A percentile compares a stretch with the other conserved stretches of the same genome.
Conservation (phyloP, 1,140 invertebrate species). For the Ostrea edulis region DNA sequence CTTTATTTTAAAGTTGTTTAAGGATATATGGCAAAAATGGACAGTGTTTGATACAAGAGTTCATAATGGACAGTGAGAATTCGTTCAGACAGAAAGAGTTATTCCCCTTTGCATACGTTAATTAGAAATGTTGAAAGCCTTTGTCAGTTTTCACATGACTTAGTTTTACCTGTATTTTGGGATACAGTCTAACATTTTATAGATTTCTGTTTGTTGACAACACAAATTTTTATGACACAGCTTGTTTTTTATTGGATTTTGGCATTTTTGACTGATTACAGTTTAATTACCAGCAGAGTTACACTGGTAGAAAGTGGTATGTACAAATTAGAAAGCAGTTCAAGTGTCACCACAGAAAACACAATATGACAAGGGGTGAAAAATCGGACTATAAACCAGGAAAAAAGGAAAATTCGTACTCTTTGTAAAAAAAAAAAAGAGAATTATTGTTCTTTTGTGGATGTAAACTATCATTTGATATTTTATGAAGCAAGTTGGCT, state of each 20-base stretch:
- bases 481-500: too few relatives aligned
- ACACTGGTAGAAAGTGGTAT: background rate
- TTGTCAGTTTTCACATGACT: too few relatives aligned
- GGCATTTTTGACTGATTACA: slow-evolving; percentile 6
- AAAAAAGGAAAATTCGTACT: slow-evolving; percentile 3
- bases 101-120: background rate
- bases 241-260: slow-evolving; percentile 17
- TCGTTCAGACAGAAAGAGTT: background rate
- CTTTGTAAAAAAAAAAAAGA: background rate
- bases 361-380: slow-evolving; percentile 1
- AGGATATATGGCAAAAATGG: too few relatives aligned
- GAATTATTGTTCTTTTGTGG: too few relatives aligned
- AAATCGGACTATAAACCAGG: background rate
- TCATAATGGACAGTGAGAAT: too few relatives aligned
- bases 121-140: too few relatives aligned
- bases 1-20: too few relatives aligned
- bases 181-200: too few relatives aligned
- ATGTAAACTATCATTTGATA: too few relatives aligned
- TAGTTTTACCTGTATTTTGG: too few relatives aligned
- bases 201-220: slow-evolving; percentile 13
- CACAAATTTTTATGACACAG: background rate
- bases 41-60: too few relatives aligned
- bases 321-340: background rate
- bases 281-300: background rate
- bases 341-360: slow-evolving; percentile 8